A percentile compares a stretch with the other conserved stretches of the same genome.
These are phyloP conservation scores for Chaenodraco wilsoni DNA, from an alignment of 2,797 vertebrate genomes.

Conservation along the genomic window DNA sequence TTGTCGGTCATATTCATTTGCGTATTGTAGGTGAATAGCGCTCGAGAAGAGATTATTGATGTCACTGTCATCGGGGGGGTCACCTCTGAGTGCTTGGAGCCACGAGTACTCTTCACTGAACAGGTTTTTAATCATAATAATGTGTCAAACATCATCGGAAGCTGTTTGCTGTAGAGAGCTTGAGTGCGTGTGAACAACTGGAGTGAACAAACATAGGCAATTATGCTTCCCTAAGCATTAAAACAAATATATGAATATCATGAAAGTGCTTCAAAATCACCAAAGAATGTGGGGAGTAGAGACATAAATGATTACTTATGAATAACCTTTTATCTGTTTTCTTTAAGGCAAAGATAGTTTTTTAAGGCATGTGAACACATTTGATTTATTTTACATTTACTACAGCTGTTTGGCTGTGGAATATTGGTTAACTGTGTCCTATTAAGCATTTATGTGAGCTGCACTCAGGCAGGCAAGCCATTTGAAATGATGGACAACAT, in stretches of 20 bases:
- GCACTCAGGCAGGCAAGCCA: no score
- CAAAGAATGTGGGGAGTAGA: not conserved
- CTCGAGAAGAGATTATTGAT: conserved; percentile 71
- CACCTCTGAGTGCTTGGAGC: conserved; percentile 59
- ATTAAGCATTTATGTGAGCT: not conserved
- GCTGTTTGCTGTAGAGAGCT: conserved; percentile 25
- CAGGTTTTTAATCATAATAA: conserved; percentile 76
- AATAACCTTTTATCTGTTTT: conserved; percentile 15
- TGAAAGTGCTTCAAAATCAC: conserved; percentile 6
- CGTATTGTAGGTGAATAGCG: conserved; percentile 44
- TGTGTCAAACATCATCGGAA: conserved; percentile 54
- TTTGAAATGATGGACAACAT: no score
- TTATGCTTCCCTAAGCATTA: conserved; percentile 38
- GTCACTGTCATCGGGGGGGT: conserved; percentile 65
- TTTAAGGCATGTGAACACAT: not conserved
- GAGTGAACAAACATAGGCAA: conserved; percentile 50
- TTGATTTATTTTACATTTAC: not conserved
- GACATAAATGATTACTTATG: not conserved
- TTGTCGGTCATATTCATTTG: conserved; percentile 65
- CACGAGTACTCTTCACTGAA: conserved; percentile 65
- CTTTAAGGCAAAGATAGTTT: conserved; percentile 17
- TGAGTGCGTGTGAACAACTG: conserved; percentile 30
- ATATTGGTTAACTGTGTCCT: not conserved
- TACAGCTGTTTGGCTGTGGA: conserved; percentile 5
- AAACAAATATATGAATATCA: conserved; percentile 17